Conservation (phyloP, 2,888 invertebrate species). For the Apodemia zela region DNA sequence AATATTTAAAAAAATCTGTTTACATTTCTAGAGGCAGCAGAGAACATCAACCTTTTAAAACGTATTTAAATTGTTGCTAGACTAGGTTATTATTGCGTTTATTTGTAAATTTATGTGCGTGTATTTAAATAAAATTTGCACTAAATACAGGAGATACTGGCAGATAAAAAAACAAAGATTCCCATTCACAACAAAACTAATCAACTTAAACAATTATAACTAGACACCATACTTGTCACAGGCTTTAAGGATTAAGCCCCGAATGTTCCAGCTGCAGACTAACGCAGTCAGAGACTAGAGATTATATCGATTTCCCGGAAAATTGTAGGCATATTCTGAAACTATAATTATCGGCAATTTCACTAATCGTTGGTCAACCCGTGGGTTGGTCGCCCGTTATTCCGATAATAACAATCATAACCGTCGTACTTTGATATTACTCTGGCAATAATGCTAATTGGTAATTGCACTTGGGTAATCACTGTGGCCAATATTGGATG, state of each 20-base stretch:
- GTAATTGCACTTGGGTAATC: background rate
- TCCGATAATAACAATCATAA: constrained; percentile 15
- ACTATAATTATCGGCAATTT: constrained; percentile 16
- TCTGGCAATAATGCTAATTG: constrained; percentile 1
- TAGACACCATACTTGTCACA: background rate
- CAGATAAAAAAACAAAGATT: no score
- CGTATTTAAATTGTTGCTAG: no score
- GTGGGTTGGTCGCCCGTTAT: background rate
- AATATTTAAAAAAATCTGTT: no score
- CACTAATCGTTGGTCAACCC: constrained; percentile 6
- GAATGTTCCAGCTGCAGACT: background rate
- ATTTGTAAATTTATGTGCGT: no score
- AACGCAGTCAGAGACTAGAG: constrained; percentile 9
- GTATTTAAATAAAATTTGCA: no score
- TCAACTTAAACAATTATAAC: background rate
- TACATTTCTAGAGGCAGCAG: no score
- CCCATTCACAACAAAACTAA: background rate
- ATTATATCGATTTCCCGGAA: constrained; percentile 7
- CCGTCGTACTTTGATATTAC: constrained; percentile 10
- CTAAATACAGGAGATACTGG: no score
- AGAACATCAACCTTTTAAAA: no score
- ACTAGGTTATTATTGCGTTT: no score
- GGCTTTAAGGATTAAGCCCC: background rate
- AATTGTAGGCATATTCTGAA: constrained; percentile 14
- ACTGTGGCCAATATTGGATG: background rate